Percentiles rank a stretch among this genome's conserved stretches.
Conservation (phyloP, 2,888 invertebrate genomes). For the Agriotes lineatus region DNA sequence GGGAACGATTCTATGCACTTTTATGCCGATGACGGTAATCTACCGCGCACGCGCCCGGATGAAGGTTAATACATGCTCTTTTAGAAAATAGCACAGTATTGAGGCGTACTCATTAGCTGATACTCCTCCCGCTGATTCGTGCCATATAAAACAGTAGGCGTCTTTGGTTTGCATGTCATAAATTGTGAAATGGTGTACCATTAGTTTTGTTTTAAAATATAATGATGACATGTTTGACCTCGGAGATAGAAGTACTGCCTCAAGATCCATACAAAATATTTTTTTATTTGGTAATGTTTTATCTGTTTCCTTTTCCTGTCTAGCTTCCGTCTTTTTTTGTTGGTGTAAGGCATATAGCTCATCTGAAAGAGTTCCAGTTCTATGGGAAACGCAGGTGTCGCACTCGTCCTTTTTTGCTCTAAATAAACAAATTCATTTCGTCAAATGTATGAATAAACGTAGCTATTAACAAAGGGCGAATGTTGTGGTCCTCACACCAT, state of each 20-base stretch:
- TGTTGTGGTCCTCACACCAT: background rate
- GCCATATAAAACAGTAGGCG: conserved; percentile 18
- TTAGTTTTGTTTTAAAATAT: conserved; percentile 21
- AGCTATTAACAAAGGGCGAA: background rate
- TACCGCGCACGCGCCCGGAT: too few relatives aligned
- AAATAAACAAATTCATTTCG: background rate
- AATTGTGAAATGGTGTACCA: conserved; percentile 7
- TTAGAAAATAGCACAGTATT: background rate
- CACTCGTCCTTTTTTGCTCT: conserved; percentile 1
- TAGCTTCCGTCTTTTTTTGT: background rate
- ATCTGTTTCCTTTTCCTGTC: background rate
- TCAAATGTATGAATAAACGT: background rate
- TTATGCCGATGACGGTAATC: too few relatives aligned
- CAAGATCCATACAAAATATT: conserved; percentile 16
- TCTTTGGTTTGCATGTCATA: conserved; percentile 14
- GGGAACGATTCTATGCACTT: too few relatives aligned
- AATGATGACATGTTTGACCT: conserved; percentile 8
- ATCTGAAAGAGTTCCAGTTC: background rate
- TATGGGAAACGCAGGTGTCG: conserved; percentile 2
- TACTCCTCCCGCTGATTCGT: background rate
- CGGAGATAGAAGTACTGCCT: conserved; percentile 2
- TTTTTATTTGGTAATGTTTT: background rate
- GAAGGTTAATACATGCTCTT: too few relatives aligned
- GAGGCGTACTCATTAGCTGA: background rate
- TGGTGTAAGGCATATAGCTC: background rate